Base-by-base conservation (phyloP, 2,113 vertebrate genomes). In the Mobula hypostoma region DNA sequence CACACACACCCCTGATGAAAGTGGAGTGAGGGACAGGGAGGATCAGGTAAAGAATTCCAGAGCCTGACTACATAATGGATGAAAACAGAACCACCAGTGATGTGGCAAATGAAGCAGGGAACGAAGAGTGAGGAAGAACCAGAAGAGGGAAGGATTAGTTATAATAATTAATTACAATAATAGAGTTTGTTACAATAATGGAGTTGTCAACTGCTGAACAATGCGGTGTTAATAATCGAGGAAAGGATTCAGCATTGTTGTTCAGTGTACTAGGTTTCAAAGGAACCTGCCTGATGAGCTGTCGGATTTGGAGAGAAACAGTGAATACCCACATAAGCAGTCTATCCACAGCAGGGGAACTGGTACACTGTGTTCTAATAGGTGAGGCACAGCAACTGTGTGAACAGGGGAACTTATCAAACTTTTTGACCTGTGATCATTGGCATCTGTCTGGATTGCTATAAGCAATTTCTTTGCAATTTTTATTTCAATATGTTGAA, bases 351-450 rank as follows among this genome's bases (percentile, higher is more conserved):
- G 58, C 27, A 8, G 21, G 3, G 11, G 9, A 29, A 9, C 56
- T 29, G 83, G 83, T 29, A 87, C 83, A 87, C 2, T 5, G 83
- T 88, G 83, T 63, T 88, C 83, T 88, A 88, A 88, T 63, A 63
- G 83, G 0, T 88, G 24, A 61, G 15, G 58, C 58, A 63, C 29
- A 63, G n/a, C 58, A 88, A 61, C 24, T 29, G 56, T 7, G 58
- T 29, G 29, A 4, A 61, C 56, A 11, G 56, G 24, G 14, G 1
- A 15, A 24, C 24, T 29, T 88, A 12, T n/a, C 27, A 27, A n/a
- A 61, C 24, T 8, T 24, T 11, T 58, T 58, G 21, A 76, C 72
- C 72, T 70, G 48, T 21, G 15, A 48, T 8, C 21, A 1, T 36
- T 80, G 78, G 29, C 9, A 5, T 15, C 36, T 40, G 48, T 85